phyloP scores from a whole-genome alignment of 2,797 vertebrate species.

The Phrynocephalus guinanensis region DNA sequence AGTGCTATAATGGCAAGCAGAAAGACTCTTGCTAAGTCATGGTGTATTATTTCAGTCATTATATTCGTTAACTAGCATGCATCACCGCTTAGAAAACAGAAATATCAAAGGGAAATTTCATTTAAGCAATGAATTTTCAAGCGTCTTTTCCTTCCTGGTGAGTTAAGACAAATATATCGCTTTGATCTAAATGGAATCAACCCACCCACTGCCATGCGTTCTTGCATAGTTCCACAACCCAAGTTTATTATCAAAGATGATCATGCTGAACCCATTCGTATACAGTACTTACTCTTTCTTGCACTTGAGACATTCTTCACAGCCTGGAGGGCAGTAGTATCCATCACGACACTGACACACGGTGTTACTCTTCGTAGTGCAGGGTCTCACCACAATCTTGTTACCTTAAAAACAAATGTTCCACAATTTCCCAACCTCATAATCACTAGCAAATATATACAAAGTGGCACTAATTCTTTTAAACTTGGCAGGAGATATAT shows the following conservation, averaged over 20 bases:
- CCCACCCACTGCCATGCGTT: not conserved
- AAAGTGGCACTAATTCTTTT: not conserved
- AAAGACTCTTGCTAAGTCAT: not conserved
- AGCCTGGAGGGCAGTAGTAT: conserved; percentile 42
- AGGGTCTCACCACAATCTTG: conserved; percentile 37
- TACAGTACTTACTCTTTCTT: conserved; percentile 54
- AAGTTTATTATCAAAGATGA: not conserved
- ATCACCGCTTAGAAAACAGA: not conserved
- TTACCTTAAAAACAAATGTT: conserved; percentile 46
- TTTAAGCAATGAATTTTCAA: not conserved
- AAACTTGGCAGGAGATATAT: not conserved
- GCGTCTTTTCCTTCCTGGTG: not conserved
- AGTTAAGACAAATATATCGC: not conserved
- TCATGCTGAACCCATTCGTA: not conserved
- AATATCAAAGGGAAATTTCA: not conserved
- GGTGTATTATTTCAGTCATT: not conserved
- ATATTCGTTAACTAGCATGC: not conserved
- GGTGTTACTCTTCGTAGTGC: conserved; percentile 36
- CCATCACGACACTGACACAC: conserved; percentile 67
- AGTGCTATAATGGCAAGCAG: not conserved
- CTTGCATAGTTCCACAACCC: not conserved
- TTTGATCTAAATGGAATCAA: not conserved
- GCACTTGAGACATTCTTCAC: conserved; percentile 56
- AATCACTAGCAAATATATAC: not conserved
- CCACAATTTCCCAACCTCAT: not conserved